Conservation (phyloP, 1,140 invertebrate genomes). For the Campoletis sonorensis region DNA sequence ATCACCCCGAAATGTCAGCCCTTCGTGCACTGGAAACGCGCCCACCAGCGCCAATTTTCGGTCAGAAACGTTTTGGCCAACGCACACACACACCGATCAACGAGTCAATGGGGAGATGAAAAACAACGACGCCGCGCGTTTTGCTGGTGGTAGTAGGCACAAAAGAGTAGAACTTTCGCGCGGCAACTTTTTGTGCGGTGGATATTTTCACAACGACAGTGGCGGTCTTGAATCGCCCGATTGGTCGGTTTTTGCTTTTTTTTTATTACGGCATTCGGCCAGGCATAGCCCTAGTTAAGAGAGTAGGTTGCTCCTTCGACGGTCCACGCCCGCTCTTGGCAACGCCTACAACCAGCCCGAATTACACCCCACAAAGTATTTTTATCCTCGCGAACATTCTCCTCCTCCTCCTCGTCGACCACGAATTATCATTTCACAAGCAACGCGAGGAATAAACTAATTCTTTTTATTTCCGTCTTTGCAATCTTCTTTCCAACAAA, state of each 20-base stretch:
- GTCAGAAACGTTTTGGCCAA: not conserved
- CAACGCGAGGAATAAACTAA: no score
- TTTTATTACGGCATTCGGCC: slow-evolving; percentile 70
- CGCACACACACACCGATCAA: not conserved
- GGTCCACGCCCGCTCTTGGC: slow-evolving; percentile 67
- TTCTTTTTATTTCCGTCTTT: no score
- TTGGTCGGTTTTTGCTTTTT: slow-evolving; percentile 77
- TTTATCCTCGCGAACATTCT: no score
- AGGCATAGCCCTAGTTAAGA: slow-evolving; percentile 76
- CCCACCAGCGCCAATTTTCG: not conserved
- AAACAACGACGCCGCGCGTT: not conserved
- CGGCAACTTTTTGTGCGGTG: slow-evolving; percentile 61
- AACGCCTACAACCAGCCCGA: slow-evolving; percentile 69
- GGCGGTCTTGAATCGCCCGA: slow-evolving; percentile 75
- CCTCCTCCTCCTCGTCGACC: no score
- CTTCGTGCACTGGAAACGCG: not conserved
- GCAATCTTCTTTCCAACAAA: no score
- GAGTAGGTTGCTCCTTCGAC: slow-evolving; percentile 65
- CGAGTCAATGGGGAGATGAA: not conserved
- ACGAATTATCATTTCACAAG: no score
- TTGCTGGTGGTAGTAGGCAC: not conserved
- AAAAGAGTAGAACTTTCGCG: slow-evolving; percentile 45
- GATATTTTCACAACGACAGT: slow-evolving; percentile 72
- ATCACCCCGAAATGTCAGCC: no score
- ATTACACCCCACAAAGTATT: slow-evolving; percentile 64